Evolutionary conservation across 2,888 invertebrate genomes (phyloP), one percentile per base, ranked within the genome.

Genomic region (Cantharis rufa): DNA sequence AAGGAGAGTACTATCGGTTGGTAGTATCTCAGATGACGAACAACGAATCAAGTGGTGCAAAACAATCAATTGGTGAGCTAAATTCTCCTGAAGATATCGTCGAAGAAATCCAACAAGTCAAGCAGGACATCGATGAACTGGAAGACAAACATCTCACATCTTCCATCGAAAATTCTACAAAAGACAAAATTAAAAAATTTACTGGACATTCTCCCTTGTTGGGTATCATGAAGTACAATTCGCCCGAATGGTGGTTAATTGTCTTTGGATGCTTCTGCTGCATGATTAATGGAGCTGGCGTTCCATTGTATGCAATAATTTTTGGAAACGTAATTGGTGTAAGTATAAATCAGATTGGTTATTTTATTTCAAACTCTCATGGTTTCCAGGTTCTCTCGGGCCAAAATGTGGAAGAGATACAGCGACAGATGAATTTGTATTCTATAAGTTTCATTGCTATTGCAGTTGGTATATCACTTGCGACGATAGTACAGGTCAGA

Each of bases 301-400:
- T 93, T 91, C 95, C 95, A 0, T 82, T 93, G 10, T 92, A 94
- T 82, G 92, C 93, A 0, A 87, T 95, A 11, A 88, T 95, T 18
- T 62, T 92, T 95, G 94, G 95, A 74, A 92, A 93, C 82, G 91
- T 94, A 81, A 85, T 94, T 69, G 91, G 91, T 28, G 92, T 92
- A 88, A 89, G 89, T 72, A 15, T 24, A 5, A 32, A 18, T 18
- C 18, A 18, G 3, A 32, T 21, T 21, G 5, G 3, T 21, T 4
- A 21, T 21, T 21, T 21, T 21, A 3, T 21, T 5, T 21, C 0
- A 21, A 21, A 21, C 5, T 21, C 5, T 21, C 5, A 5, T 21
- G 18, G 18, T 18, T 18, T 5, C 2, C 4, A 90, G 90, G 86
- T 93, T 0, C 87, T 93, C 75, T 88, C 91, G 0, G 85, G 89